Conservation (phyloP, 2,888 invertebrate genomes). For the Megamerina dolium region DNA sequence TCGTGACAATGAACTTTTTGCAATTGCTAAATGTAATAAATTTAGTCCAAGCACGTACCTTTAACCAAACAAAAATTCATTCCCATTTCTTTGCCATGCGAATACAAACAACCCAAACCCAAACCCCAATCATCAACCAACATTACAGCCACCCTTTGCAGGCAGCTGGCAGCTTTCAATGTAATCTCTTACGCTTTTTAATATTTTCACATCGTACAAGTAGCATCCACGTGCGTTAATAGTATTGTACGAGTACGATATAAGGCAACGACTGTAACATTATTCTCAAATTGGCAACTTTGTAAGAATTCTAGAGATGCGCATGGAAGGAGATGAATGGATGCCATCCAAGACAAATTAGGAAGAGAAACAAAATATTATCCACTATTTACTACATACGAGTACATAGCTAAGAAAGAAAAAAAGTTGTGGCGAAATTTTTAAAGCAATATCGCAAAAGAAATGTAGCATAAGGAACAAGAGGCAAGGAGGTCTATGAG, state of each 20-base stretch:
- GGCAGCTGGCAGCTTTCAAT: background rate
- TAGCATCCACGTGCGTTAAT: background rate
- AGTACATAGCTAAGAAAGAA: no score
- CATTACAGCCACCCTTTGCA: background rate
- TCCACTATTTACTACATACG: no score
- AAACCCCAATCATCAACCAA: background rate
- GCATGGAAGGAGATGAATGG: background rate
- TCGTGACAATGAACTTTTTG: conserved; percentile 23
- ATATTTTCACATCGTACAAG: background rate
- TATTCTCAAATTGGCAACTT: background rate
- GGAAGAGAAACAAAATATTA: no score
- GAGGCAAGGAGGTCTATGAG: no score
- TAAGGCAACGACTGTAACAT: no score
- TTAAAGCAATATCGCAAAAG: no score
- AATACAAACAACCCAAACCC: no score
- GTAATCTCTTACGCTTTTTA: background rate
- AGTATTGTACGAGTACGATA: no score
- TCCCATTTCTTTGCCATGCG: no score
- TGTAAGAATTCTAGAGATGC: background rate
- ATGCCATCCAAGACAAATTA: background rate
- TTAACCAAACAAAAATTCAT: conserved; percentile 34
- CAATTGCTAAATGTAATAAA: conserved; percentile 35
- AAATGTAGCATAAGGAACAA: no score
- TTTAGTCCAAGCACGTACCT: conserved; percentile 48
- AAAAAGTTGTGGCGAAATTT: no score